Evolutionary conservation across 2,797 vertebrate genomes (phyloP).

Genomic region (Corythornis leucogaster): DNA sequence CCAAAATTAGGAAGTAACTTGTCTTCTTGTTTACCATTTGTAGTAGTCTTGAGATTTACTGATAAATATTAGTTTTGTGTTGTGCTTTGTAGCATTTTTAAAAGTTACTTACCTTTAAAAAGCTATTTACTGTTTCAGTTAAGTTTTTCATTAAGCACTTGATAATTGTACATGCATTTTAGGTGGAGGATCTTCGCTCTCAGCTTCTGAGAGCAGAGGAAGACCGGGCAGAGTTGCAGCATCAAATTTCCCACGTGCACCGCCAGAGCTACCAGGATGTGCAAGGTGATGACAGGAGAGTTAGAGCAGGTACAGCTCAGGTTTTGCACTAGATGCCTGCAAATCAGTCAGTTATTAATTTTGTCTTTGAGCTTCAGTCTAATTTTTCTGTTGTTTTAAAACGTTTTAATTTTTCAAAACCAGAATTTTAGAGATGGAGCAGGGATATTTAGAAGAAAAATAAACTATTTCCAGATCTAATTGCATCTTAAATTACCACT

Average conservation of each 20-base stretch:
- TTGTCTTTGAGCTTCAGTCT: neutral
- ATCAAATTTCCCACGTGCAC: constrained; percentile 77
- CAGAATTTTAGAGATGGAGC: neutral
- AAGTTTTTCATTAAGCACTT: neutral
- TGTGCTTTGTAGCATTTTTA: neutral
- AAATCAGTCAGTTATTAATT: neutral
- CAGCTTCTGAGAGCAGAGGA: constrained; percentile 86
- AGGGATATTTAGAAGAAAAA: neutral
- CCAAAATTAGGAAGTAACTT: neutral
- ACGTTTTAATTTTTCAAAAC: neutral
- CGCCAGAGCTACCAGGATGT: constrained; percentile 71
- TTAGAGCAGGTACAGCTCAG: constrained; percentile 72
- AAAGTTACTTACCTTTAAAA: neutral
- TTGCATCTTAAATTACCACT: neutral
- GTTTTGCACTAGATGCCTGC: neutral
- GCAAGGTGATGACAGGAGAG: constrained; percentile 73
- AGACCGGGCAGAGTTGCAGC: constrained; percentile 81
- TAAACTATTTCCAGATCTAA: neutral
- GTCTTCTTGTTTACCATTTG: neutral
- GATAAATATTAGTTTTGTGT: neutral
- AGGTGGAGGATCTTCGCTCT: constrained; percentile 89
- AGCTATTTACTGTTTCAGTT: neutral
- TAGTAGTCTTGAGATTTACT: neutral
- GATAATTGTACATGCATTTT: constrained; percentile 5
- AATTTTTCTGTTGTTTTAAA: neutral